These are phyloP conservation scores for Pelagia noctiluca DNA, from an alignment of 30 jellyfish, hydroid and myxozoan species.

Conservation along the genomic window DNA sequence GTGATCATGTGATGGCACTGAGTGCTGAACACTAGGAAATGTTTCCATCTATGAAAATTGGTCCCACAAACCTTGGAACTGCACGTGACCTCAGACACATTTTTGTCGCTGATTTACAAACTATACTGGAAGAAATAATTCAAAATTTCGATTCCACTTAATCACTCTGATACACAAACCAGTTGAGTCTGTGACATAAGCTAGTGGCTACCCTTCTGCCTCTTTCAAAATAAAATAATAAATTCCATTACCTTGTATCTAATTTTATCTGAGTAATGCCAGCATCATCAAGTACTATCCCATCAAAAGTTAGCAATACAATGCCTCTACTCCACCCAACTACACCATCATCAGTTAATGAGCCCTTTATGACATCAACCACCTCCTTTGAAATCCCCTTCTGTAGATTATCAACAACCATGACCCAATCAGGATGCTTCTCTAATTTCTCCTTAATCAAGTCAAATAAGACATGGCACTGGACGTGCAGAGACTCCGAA, in stretches of 20 bases:
- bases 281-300: not conserved
- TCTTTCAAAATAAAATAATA: no score
- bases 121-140: no score
- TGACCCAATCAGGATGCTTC: constrained; percentile 97
- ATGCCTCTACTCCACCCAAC: constrained; percentile 78
- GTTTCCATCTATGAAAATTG: no score
- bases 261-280: not conserved
- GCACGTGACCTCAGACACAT: no score
- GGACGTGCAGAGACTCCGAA: constrained; percentile 4
- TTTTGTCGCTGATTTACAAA: no score
- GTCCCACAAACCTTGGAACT: no score
- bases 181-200: no score
- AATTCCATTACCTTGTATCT: not conserved
- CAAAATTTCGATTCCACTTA: no score
- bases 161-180: no score
- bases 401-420: constrained; percentile 86
- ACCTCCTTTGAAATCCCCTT: constrained; percentile 74
- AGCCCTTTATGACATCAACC: constrained; percentile 21
- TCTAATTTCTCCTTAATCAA: constrained; percentile 70
- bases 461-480: constrained; percentile 74
- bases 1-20: no score
- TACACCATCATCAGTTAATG: constrained; percentile 45
- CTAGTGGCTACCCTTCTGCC: no score
- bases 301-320: constrained; percentile 46
- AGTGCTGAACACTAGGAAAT: no score